Evolutionary conservation across 2,113 vertebrate genomes (phyloP).

Genomic region (Hippocampus mohnikei): DNA sequence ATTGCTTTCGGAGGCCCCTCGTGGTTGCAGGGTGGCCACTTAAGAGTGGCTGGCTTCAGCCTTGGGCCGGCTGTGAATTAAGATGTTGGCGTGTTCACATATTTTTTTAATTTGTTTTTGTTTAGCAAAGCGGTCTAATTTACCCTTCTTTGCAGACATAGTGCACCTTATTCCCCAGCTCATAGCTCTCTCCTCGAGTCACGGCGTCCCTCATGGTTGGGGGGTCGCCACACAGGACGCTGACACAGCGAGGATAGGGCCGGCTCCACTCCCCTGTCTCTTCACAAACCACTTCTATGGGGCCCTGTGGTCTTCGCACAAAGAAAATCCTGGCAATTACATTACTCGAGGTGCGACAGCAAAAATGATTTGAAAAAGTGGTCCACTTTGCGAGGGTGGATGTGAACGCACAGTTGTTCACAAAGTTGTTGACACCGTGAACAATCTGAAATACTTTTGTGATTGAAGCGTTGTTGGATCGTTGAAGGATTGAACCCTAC

Average conservation of each 20-base stretch:
- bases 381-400: too few species aligned
- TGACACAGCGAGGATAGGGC: constrained; percentile 76
- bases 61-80: neutral
- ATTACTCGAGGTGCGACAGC: neutral
- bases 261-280: constrained; percentile 84
- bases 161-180: constrained; percentile 81
- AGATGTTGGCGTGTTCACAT: neutral
- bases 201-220: constrained; percentile 80
- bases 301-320: constrained; percentile 83
- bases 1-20: too few species aligned
- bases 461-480: too few species aligned
- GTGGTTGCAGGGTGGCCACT: too few species aligned
- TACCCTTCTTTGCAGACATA: constrained; percentile 96
- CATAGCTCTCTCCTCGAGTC: constrained; percentile 78
- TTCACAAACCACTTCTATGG: constrained; percentile 79
- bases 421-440: too few species aligned
- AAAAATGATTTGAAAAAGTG: neutral
- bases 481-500: too few species aligned
- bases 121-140: constrained; percentile 31
- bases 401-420: too few species aligned
- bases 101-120: neutral
- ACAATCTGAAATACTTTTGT: too few species aligned
- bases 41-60: neutral
- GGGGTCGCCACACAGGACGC: constrained; percentile 80
- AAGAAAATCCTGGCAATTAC: constrained; percentile 18